A percentile compares a stretch with the other conserved stretches of the same genome.
Evolutionary conservation across 1,140 invertebrate species (phyloP).

Genomic region (Homalodisca vitripennis): DNA sequence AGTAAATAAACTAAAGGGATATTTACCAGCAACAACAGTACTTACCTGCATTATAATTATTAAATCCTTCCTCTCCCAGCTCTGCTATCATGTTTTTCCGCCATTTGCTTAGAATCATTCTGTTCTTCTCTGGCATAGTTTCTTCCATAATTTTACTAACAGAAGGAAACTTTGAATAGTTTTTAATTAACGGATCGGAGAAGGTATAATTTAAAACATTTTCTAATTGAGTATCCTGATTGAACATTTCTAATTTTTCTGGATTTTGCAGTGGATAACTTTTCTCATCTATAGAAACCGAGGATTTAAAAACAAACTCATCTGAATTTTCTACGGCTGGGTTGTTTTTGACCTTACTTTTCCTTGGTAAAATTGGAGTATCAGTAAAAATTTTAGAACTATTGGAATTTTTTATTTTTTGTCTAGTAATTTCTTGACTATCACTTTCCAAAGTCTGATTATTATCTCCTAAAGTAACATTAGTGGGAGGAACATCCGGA

Average conservation of each 20-base stretch:
- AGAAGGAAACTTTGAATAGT: constrained; percentile 18
- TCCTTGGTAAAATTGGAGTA: neutral
- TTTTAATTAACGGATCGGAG: neutral
- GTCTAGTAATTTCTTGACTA: neutral
- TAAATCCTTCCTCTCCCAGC: constrained; percentile 22
- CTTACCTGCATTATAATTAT: constrained; percentile 1
- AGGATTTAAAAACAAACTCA: neutral
- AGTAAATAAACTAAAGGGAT: neutral
- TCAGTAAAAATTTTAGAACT: neutral
- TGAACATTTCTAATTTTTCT: neutral
- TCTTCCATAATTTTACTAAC: constrained; percentile 26
- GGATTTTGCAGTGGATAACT: neutral
- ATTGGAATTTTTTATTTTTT: neutral
- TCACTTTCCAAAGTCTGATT: neutral
- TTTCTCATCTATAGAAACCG: neutral
- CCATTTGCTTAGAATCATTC: constrained; percentile 4
- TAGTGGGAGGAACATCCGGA: neutral
- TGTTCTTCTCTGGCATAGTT: constrained; percentile 5
- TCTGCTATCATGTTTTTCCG: constrained; percentile 18
- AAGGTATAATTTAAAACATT: neutral
- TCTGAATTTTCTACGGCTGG: neutral
- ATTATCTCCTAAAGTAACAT: neutral
- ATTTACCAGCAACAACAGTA: neutral
- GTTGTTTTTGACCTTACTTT: neutral
- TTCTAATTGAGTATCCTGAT: neutral